These are phyloP conservation scores for Papilio polytes DNA, from an alignment of 1,140 invertebrate genomes.

Conservation along the genomic window DNA sequence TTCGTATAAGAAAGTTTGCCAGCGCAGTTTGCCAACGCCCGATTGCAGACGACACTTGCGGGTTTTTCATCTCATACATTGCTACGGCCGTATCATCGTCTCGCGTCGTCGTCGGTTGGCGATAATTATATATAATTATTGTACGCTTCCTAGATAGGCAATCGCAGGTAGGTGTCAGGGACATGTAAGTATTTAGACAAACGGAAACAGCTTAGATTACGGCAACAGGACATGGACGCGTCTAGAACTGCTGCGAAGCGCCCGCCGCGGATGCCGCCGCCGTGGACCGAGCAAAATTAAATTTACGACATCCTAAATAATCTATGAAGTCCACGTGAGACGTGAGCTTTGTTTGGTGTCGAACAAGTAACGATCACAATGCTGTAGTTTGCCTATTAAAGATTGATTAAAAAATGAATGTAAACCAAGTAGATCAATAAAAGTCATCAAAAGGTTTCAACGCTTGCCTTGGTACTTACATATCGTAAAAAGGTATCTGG, in stretches of 20 bases:
- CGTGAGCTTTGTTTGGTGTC: too few species aligned
- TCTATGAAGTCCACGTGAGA: too few species aligned
- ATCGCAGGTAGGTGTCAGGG: conserved; percentile 39
- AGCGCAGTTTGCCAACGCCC: conserved; percentile 47
- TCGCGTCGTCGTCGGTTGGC: background rate
- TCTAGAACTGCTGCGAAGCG: background rate
- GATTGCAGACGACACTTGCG: conserved; percentile 3
- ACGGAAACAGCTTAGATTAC: conserved; percentile 50
- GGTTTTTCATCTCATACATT: background rate
- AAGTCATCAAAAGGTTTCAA: too few species aligned
- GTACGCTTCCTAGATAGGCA: conserved; percentile 8
- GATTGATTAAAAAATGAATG: too few species aligned
- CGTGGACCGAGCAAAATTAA: background rate
- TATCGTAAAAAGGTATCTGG: background rate
- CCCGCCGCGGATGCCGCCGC: background rate
- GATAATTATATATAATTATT: background rate
- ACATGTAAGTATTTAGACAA: conserved; percentile 50
- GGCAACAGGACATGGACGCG: conserved; percentile 11
- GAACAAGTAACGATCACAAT: too few species aligned
- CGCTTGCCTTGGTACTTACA: too few species aligned
- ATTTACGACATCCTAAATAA: too few species aligned
- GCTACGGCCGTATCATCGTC: background rate
- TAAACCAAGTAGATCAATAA: too few species aligned
- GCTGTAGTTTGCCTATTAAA: too few species aligned
- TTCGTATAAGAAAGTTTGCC: too few species aligned